Evolutionary conservation across 1,140 invertebrate genomes (phyloP).

Genomic region (Hormaphis cornu): DNA sequence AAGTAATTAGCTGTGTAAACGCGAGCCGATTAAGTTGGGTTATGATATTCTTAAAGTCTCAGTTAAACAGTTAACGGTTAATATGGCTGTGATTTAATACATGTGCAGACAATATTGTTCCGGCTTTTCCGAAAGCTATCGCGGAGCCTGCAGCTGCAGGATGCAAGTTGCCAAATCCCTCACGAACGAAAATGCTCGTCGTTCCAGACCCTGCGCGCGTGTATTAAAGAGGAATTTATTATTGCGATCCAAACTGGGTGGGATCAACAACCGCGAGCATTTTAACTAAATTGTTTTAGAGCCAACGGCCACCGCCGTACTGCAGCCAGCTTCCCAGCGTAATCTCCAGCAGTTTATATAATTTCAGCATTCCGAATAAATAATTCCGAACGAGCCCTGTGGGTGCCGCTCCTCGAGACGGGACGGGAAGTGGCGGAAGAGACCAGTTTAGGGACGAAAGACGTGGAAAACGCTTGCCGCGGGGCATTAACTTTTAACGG

Average conservation of each 20-base stretch:
- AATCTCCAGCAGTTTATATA: conserved; percentile 29
- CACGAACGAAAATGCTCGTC: background rate
- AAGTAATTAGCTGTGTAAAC: too few relatives aligned
- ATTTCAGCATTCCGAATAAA: conserved; percentile 28
- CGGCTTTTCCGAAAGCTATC: too few relatives aligned
- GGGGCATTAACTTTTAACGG: conserved; percentile 1
- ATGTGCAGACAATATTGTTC: too few relatives aligned
- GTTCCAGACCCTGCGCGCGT: background rate
- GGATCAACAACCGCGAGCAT: conserved; percentile 20
- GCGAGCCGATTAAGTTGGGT: too few relatives aligned
- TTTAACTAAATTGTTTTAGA: conserved; percentile 28
- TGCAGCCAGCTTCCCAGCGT: background rate
- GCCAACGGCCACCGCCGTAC: background rate
- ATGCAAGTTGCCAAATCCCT: background rate
- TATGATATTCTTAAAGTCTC: too few relatives aligned
- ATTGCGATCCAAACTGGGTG: conserved; percentile 13
- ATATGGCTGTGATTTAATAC: too few relatives aligned
- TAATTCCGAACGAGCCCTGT: conserved; percentile 20
- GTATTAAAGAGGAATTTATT: conserved; percentile 18
- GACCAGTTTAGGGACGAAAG: background rate
- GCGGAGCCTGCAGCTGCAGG: too few relatives aligned
- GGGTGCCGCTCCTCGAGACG: background rate
- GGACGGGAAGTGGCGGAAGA: background rate
- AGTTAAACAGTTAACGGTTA: too few relatives aligned
- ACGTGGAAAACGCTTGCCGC: background rate